Evolutionary conservation across 2,797 vertebrate species (phyloP), one percentile per base, ranked within the genome.

Genomic region (Staurois parvus): DNA sequence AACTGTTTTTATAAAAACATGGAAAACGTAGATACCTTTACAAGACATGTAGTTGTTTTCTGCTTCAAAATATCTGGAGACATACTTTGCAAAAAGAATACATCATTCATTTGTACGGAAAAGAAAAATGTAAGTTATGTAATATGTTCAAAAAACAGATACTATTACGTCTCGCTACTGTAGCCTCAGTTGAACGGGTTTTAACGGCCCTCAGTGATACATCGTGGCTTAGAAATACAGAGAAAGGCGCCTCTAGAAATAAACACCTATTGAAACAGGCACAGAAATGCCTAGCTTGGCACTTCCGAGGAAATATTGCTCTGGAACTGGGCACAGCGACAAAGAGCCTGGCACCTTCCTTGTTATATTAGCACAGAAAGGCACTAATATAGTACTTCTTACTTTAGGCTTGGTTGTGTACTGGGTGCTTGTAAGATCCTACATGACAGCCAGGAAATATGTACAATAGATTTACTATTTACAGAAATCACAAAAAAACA

Each of bases 261-360:
- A 83, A 74, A 83, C 70, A 75, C 81, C 81, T 83, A 66, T 74
- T 83, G 52, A 81, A 72, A 45, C 48, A 81, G 69, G 69, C 69
- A 66, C 52, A n/a, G 70, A 67, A 48, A 83, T 45, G 48, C 30
- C 34, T 42, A n/a, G 81, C 81, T 73, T 83, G 72, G 81, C 70
- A 83, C 59, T 66, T 83, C 29, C 48, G 24, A 72, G 83, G 75
- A 78, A 76, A 78, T 78, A 72, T 64, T 78, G 75, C 75, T 72
- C 8, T 72, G 52, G 21, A 72, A 78, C 40, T 78, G 67, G 75
- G 80, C 80, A 74, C 56, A 74, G 52, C 30, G 70, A 82, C 80
- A 78, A 76, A 15, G 42, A 76, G 82, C 73, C 74, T 84, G 74
- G 74, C 82, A 84, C 82, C 45, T 77, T 59, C 32, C 37, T 40